Evolutionary conservation across 1,140 invertebrate species (phyloP).

Genomic region (Lepidurus packardi): DNA sequence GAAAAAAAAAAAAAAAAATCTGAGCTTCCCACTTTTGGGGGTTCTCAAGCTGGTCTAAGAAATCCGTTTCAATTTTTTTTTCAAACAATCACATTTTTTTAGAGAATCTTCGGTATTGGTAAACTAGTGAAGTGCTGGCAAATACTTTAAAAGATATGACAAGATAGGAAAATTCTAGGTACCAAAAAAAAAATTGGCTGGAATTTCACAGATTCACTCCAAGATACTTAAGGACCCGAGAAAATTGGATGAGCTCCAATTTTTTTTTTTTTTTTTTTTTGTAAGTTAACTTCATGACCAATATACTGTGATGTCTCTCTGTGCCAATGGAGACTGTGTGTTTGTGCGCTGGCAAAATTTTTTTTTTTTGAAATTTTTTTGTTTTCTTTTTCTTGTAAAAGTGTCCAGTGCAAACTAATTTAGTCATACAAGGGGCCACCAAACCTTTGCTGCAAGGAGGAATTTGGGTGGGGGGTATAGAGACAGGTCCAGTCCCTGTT

Average conservation of each 20-base stretch:
- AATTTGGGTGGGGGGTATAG: not conserved
- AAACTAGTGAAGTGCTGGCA: not conserved
- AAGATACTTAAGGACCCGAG: not conserved
- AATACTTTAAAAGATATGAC: no score
- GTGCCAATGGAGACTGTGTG: not conserved
- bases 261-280: not conserved
- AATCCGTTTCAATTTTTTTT: no score
- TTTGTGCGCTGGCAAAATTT: not conserved
- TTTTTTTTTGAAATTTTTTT: not conserved
- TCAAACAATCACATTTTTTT: no score
- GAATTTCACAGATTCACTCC: not conserved
- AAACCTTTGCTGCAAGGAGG: not conserved
- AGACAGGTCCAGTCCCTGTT: no score
- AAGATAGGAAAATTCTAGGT: no score
- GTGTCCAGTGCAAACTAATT: constrained; percentile 8
- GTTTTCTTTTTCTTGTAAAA: not conserved
- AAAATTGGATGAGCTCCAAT: not conserved
- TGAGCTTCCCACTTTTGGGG: not conserved
- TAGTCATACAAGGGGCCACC: not conserved
- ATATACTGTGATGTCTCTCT: no score
- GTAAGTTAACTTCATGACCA: not conserved
- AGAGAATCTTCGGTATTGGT: not conserved
- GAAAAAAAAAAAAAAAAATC: no score
- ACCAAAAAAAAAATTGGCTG: no score
- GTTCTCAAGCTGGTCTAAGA: no score